Base-by-base conservation (phyloP, 2,888 invertebrate species). In the Morinoia aosen region DNA sequence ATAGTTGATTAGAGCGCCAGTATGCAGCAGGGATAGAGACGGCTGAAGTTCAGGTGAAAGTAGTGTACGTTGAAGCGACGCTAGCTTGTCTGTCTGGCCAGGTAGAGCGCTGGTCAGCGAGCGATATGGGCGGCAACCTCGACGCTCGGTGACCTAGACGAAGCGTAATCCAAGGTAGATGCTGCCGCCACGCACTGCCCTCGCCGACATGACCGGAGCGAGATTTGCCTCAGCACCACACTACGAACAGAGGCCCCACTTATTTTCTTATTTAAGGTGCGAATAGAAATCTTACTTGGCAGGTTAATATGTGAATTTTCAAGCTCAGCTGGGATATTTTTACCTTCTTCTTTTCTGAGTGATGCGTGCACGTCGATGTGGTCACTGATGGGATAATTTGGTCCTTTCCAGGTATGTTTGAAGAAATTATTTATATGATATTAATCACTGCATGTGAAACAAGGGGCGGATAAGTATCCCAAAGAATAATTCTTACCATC, bases 111-210 rank as follows among this genome's bases (percentile, higher is more conserved):
- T 48, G 90, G 19, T 14, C 90, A 40, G 90, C 48, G 90, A 39
- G 40, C 90, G 39, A 90, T 90, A 90, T 90, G 90, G 90, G 90
- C 90, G 90, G n/a, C 48, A 40, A 40, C 64, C 90, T 90, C 90
- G 33, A 88, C 88, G 88, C 88, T 33, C 25, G 90, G 48, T 90
- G 90, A 90, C 90, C 90, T 39, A 40, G 90, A 90, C 90, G 40
- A 90, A 16, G 90, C 90, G 48, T 90, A 90, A 40, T 48, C 90
- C 90, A 90, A 48, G 48, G 90, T 90, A 90, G 90, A 90, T 33
- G 76, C 33, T 76, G 25, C 76, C 16, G 76, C 61, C 61, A 61
- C 61, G 61, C 76, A 12, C 76, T 76, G 76, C 76, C 76, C 76
- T 61, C 76, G 33, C 76, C 76, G 76, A 76, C 25, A 33, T 76